Percentiles rank a stretch among this genome's conserved stretches.
Conservation (phyloP, 2,888 invertebrate genomes). For the Ophioninae sp. region DNA sequence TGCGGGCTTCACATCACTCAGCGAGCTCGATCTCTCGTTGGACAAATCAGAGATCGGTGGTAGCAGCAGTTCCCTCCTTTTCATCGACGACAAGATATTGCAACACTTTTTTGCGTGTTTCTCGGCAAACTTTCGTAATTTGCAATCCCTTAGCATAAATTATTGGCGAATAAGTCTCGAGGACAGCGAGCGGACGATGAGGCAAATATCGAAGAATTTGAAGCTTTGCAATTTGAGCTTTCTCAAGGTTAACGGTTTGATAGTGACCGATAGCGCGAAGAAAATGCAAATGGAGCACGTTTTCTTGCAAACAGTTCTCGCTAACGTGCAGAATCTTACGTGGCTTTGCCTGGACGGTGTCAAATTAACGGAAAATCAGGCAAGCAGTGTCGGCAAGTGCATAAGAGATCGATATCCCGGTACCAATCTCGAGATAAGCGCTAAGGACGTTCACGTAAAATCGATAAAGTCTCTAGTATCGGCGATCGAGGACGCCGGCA, state of each 20-base stretch:
- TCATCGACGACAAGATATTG: slow-evolving; percentile 82
- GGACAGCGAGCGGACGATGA: slow-evolving; percentile 78
- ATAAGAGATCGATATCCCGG: slow-evolving; percentile 79
- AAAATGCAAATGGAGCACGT: slow-evolving; percentile 79
- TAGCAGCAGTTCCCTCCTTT: slow-evolving; percentile 74
- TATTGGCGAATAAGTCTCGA: slow-evolving; percentile 78
- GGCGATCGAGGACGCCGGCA: slow-evolving; percentile 78
- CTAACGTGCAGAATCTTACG: slow-evolving; percentile 77
- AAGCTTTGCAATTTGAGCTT: slow-evolving; percentile 79
- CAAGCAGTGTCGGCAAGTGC: slow-evolving; percentile 77
- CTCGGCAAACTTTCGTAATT: slow-evolving; percentile 80
- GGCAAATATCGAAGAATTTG: slow-evolving; percentile 77
- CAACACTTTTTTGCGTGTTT: slow-evolving; percentile 81
- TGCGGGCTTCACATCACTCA: slow-evolving; percentile 81
- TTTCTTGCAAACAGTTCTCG: slow-evolving; percentile 76
- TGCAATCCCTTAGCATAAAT: slow-evolving; percentile 79
- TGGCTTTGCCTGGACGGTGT: slow-evolving; percentile 79
- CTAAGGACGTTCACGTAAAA: slow-evolving; percentile 77
- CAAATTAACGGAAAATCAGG: slow-evolving; percentile 76
- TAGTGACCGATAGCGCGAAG: slow-evolving; percentile 77
- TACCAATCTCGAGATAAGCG: slow-evolving; percentile 77
- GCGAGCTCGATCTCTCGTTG: slow-evolving; percentile 82
- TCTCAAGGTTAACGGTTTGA: slow-evolving; percentile 77
- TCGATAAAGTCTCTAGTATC: slow-evolving; percentile 78
- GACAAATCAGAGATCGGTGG: slow-evolving; percentile 81